A percentile compares a stretch with the other conserved stretches of the same genome.
These are phyloP conservation scores for Diadophis punctatus DNA, from an alignment of 2,113 vertebrate genomes.

Conservation along the genomic window DNA sequence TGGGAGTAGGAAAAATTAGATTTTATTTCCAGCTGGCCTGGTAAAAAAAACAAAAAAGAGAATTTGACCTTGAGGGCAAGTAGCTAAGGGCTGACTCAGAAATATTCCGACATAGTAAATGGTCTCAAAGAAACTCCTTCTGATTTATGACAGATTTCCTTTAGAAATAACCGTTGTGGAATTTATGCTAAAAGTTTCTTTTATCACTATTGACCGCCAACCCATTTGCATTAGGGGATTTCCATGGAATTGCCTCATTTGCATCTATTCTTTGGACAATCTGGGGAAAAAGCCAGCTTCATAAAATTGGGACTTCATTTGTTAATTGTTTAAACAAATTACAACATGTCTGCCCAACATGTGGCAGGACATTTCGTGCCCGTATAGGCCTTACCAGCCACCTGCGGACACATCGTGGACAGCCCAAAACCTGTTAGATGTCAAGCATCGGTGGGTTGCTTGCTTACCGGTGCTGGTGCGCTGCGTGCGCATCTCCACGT, in stretches of 20 bases:
- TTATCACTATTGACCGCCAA: background rate
- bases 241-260: too few species aligned
- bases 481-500: too few species aligned
- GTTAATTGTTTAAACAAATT: too few species aligned
- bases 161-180: background rate
- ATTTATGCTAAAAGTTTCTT: background rate
- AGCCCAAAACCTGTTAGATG: too few species aligned
- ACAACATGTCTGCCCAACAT: too few species aligned
- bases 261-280: background rate
- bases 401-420: too few species aligned
- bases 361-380: too few species aligned
- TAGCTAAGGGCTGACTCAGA: conserved; percentile 1
- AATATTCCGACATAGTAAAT: background rate
- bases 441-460: too few species aligned
- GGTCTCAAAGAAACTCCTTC: background rate
- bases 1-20: background rate
- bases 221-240: background rate
- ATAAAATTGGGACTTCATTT: too few species aligned
- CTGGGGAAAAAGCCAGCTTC: background rate
- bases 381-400: too few species aligned
- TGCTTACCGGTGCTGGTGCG: too few species aligned
- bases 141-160: background rate
- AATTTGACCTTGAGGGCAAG: background rate
- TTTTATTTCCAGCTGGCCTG: background rate
- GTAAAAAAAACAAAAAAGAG: background rate